phyloP scores from a whole-genome alignment of 2,797 vertebrate species.

The Periophthalmus magnuspinnatus region DNA sequence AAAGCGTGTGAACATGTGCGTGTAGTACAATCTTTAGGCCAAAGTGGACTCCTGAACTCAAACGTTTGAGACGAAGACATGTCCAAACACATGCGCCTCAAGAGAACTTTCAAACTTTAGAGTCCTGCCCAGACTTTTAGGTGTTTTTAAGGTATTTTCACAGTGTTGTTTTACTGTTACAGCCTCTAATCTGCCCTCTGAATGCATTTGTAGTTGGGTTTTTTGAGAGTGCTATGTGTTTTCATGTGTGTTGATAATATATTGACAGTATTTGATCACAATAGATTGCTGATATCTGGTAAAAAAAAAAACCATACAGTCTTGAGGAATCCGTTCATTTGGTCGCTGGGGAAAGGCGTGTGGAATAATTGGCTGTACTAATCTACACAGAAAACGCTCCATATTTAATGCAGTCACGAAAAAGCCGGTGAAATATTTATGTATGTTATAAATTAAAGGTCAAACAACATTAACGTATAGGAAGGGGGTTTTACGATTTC shows the following conservation, averaged over 20 bases:
- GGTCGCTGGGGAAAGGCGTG: neutral
- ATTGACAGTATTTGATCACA: neutral
- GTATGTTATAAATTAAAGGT: neutral
- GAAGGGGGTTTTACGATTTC: neutral
- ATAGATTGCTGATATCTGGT: neutral
- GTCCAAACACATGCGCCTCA: too few relatives aligned
- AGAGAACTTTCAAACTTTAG: too few relatives aligned
- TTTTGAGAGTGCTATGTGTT: neutral
- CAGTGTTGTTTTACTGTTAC: slow-evolving; percentile 54
- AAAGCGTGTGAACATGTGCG: too few relatives aligned
- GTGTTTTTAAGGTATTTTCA: too few relatives aligned
- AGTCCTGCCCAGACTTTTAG: too few relatives aligned
- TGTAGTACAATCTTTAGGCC: too few relatives aligned
- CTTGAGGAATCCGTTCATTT: slow-evolving; percentile 14
- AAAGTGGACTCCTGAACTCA: too few relatives aligned
- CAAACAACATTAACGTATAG: neutral
- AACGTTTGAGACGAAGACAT: too few relatives aligned
- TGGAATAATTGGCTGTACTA: neutral
- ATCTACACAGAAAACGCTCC: neutral
- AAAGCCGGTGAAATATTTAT: neutral
- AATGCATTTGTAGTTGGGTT: slow-evolving; percentile 32
- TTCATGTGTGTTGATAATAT: slow-evolving; percentile 3
- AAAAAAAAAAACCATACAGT: slow-evolving; percentile 28
- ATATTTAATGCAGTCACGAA: slow-evolving; percentile 14
- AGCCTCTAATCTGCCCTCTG: slow-evolving; percentile 41